Percentiles rank a stretch among this genome's conserved stretches.
Evolutionary conservation across 2,113 vertebrate genomes (phyloP).

Genomic region (Hippolais icterina): DNA sequence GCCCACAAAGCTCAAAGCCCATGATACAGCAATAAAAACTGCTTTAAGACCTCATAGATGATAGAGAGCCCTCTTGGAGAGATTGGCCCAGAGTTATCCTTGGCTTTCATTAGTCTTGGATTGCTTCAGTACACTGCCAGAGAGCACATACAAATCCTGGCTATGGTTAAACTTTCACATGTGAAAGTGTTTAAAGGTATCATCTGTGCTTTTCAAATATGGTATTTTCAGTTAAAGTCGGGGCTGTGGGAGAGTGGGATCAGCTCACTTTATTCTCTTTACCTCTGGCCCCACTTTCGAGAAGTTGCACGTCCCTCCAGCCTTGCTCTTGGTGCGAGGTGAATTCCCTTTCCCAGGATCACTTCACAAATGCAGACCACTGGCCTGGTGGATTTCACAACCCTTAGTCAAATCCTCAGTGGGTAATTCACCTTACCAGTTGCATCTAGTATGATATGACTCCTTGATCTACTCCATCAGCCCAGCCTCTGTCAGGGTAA

Average conservation of each 20-base stretch:
- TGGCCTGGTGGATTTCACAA: neutral
- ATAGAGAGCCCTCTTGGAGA: neutral
- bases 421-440: neutral
- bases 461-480: neutral
- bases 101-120: neutral
- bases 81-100: neutral
- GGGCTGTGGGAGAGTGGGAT: neutral
- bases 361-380: neutral
- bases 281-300: neutral
- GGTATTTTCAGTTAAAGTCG: neutral
- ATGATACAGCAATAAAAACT: constrained; percentile 12
- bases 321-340: neutral
- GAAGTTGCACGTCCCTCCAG: neutral
- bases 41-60: neutral
- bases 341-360: neutral
- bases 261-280: neutral
- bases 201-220: neutral
- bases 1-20: neutral
- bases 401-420: neutral
- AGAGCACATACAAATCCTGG: neutral
- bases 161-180: neutral
- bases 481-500: neutral
- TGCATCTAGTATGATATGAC: neutral
- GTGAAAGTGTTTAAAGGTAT: constrained; percentile 9
- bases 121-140: neutral